Evolutionary conservation across 1,140 invertebrate species (phyloP).

Genomic region (Grapholita molesta): DNA sequence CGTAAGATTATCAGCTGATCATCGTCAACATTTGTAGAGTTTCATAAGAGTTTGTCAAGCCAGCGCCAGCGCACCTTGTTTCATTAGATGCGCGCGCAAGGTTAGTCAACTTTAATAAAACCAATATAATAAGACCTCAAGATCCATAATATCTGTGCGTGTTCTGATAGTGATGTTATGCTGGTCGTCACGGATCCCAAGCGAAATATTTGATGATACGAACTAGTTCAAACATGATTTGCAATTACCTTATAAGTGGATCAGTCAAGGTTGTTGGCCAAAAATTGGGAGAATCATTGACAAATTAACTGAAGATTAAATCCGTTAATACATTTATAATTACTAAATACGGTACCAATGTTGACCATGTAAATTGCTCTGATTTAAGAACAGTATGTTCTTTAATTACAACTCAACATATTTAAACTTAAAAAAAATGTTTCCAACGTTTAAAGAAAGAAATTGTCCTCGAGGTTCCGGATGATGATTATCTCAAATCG

Average conservation of each 20-base stretch:
- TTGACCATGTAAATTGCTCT: not conserved
- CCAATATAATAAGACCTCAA: not conserved
- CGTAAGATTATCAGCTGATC: not conserved
- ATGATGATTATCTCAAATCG: too few relatives aligned
- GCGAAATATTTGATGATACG: not conserved
- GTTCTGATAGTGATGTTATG: too few relatives aligned
- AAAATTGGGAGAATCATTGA: not conserved
- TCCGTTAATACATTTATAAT: not conserved
- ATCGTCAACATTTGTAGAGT: not conserved
- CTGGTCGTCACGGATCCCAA: not conserved
- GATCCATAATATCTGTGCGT: too few relatives aligned
- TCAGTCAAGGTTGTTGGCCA: not conserved
- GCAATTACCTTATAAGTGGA: constrained; percentile 6
- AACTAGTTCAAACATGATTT: not conserved
- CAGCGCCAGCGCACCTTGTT: not conserved
- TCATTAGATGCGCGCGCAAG: not conserved
- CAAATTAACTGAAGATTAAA: not conserved
- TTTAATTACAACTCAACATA: too few relatives aligned
- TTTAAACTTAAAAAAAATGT: too few relatives aligned
- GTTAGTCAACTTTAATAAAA: not conserved
- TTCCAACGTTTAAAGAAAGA: too few relatives aligned
- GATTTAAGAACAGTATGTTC: too few relatives aligned
- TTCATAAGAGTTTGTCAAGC: constrained; percentile 7
- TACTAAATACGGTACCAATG: not conserved
- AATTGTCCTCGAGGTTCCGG: too few relatives aligned